Evolutionary conservation across 2,888 invertebrate species (phyloP), one percentile per base, ranked within the genome.

Genomic region (Orchesellides sinensis): DNA sequence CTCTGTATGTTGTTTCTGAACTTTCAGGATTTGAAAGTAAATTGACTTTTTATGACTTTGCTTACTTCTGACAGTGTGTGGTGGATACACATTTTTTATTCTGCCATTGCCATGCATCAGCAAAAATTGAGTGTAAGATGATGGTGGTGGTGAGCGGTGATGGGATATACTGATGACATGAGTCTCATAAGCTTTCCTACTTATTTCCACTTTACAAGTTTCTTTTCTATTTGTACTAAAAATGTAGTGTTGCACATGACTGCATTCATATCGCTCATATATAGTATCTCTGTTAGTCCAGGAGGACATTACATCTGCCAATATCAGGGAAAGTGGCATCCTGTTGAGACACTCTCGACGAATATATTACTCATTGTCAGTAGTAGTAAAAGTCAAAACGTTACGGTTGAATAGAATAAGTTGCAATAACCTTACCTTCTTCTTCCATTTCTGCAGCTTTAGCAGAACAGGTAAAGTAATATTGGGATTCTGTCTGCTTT

Each of bases 41-140:
- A 66, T 66, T 66, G 45, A 25, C n/a, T 23, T 45, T 66, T 47
- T 66, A 66, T 47, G 25, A 66, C n/a, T 40, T 19, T 45, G 14
- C 45, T 47, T 47, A 2, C 25, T 45, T 45, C 29, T 19, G n/a
- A n/a, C n/a, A n/a, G n/a, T n/a, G n/a, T n/a, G n/a, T n/a, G n/a
- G n/a, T n/a, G n/a, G n/a, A n/a, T n/a, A n/a, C n/a, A n/a, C n/a
- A n/a, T n/a, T n/a, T n/a, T n/a, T 14, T 47, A n/a, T 59, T 23
- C 12, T 21, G 17, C 21, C 49, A 49, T 49, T 8, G 12, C 6
- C 21, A 6, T 14, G 21, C 49, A 49, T 49, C 17, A 49, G 49
- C 49, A 49, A 49, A 49, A 49, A 8, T 8, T n/a, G 19, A 49
- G n/a, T 19, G 49, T n/a, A 19, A 49, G 21, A 45, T 14, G 45